These are phyloP conservation scores for Allophyes oxyacanthae DNA, from an alignment of 2,888 invertebrate species.

Conservation along the genomic window DNA sequence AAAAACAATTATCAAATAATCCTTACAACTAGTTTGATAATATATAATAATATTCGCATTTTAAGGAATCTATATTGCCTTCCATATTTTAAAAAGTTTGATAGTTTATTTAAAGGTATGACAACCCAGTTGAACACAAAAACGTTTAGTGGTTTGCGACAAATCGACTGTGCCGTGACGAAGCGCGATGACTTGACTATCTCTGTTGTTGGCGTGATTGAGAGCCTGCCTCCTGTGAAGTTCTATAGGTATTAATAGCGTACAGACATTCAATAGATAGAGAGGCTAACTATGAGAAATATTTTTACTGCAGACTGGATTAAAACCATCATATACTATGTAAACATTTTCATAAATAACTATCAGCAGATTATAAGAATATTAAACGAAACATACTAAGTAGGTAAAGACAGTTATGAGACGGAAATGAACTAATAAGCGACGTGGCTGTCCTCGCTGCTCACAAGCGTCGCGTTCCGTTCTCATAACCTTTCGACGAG, in stretches of 20 bases:
- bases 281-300: not conserved
- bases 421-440: constrained; percentile 43
- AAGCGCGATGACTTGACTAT: constrained; percentile 74
- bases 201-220: constrained; percentile 61
- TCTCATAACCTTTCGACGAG: constrained; percentile 68
- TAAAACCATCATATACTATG: no score
- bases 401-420: constrained; percentile 23
- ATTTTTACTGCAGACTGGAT: no score
- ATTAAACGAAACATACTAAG: no score
- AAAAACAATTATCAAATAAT: no score
- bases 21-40: no score
- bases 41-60: not conserved
- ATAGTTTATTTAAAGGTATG: constrained; percentile 31
- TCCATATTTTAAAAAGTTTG: constrained; percentile 4
- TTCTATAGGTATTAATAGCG: constrained; percentile 26
- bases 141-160: constrained; percentile 62
- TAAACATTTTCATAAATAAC: constrained; percentile 15
- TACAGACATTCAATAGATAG: constrained; percentile 15
- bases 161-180: constrained; percentile 67
- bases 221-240: constrained; percentile 48
- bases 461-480: constrained; percentile 40
- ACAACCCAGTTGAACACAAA: constrained; percentile 30
- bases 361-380: constrained; percentile 14
- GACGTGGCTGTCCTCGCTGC: constrained; percentile 31
- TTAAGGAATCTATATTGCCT: constrained; percentile 1